phyloP scores from a whole-genome alignment of 2,888 invertebrate genomes.

The Latrodectus elegans region DNA sequence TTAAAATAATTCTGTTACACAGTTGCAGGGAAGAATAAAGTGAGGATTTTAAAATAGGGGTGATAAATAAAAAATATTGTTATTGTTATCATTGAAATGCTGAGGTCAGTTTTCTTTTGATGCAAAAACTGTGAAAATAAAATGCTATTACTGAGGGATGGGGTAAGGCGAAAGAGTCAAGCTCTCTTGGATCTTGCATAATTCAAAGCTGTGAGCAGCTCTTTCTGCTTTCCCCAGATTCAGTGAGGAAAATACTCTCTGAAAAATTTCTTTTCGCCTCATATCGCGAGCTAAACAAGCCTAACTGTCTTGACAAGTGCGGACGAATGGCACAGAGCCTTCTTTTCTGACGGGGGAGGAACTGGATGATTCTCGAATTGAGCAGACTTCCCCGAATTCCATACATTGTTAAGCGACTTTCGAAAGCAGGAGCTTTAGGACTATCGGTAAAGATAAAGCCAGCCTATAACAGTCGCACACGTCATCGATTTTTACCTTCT shows the following conservation, averaged over 20 bases:
- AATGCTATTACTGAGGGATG: too few species aligned
- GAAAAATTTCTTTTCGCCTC: not conserved
- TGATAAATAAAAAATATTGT: too few species aligned
- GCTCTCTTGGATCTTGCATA: too few species aligned
- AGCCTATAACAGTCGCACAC: slow-evolving; percentile 40
- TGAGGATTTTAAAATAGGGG: too few species aligned
- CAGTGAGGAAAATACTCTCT: not conserved
- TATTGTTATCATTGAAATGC: too few species aligned
- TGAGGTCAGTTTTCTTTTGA: too few species aligned
- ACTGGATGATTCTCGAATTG: slow-evolving; percentile 13
- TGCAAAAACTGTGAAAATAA: too few species aligned
- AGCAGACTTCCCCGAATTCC: slow-evolving; percentile 26
- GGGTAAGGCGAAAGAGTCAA: too few species aligned
- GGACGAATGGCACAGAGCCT: not conserved
- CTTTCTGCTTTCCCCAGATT: not conserved
- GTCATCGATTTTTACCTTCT: slow-evolving; percentile 61
- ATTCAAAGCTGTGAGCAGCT: too few species aligned
- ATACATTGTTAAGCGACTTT: slow-evolving; percentile 49
- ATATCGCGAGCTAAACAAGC: not conserved
- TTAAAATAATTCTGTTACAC: too few species aligned
- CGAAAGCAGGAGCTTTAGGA: slow-evolving; percentile 25
- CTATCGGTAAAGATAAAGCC: slow-evolving; percentile 18
- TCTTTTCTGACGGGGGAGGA: slow-evolving; percentile 7
- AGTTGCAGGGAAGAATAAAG: too few species aligned
- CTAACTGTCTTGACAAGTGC: slow-evolving; percentile 11